Conservation (phyloP, 2,113 vertebrate species). For the Myotis lucifugus region DNA sequence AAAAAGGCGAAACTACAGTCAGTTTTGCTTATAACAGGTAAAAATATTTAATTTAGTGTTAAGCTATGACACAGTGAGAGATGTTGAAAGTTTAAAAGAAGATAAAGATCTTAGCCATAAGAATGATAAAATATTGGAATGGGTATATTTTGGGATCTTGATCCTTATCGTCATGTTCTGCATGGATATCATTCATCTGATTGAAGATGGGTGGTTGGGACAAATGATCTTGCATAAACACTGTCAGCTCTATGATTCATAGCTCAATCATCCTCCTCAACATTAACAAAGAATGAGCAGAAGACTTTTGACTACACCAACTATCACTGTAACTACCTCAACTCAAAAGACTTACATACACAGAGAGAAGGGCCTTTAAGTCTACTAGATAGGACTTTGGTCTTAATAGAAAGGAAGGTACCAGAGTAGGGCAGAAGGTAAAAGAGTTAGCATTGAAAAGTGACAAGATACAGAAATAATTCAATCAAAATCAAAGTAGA, state of each 20-base stretch:
- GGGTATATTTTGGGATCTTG: background rate
- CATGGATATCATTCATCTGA: background rate
- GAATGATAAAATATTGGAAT: too few species aligned
- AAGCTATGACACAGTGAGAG: slow-evolving; percentile 25
- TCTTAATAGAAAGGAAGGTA: background rate
- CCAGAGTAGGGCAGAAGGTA: background rate
- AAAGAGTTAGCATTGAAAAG: background rate
- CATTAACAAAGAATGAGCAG: slow-evolving; percentile 2
- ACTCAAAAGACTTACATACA: background rate
- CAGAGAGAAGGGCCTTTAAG: background rate
- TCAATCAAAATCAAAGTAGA: slow-evolving; percentile 20
- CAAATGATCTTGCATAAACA: background rate
- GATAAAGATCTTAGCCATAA: too few species aligned
- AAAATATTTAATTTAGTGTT: slow-evolving; percentile 41
- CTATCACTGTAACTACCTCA: background rate
- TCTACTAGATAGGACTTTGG: background rate
- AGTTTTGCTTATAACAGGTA: background rate
- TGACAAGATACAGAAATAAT: slow-evolving; percentile 18
- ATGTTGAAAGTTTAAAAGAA: background rate
- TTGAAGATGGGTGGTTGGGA: background rate
- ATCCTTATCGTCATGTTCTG: background rate
- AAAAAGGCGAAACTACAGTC: background rate
- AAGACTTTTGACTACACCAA: background rate
- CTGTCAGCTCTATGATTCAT: background rate
- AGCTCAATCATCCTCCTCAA: background rate